phyloP scores from a whole-genome alignment of 1,140 invertebrate species.

The Oppia nitens region DNA sequence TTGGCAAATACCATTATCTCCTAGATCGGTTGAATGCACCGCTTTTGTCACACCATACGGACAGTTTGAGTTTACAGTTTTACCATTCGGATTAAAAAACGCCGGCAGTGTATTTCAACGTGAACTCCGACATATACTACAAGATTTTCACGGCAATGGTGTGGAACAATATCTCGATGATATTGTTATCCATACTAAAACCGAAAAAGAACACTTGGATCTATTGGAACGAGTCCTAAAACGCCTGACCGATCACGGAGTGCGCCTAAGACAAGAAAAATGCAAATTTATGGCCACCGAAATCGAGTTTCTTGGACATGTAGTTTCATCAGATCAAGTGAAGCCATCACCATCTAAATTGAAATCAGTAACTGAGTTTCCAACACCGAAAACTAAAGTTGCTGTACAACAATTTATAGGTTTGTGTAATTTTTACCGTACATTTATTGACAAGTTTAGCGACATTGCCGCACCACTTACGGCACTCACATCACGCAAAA shows the following conservation, averaged over 20 bases:
- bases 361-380: slow-evolving; percentile 15
- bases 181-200: slow-evolving; percentile 15
- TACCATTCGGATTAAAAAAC: slow-evolving; percentile 24
- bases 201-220: background rate
- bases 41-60: slow-evolving; percentile 9
- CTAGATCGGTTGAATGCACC: slow-evolving; percentile 8
- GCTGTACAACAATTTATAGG: slow-evolving; percentile 24
- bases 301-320: slow-evolving; percentile 4
- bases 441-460: slow-evolving; percentile 24
- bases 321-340: slow-evolving; percentile 1
- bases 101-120: slow-evolving; percentile 23
- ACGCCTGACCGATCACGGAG: slow-evolving; percentile 26
- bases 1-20: slow-evolving; percentile 14
- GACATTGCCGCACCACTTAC: slow-evolving; percentile 26
- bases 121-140: slow-evolving; percentile 20
- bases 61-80: slow-evolving; percentile 10
- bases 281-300: background rate
- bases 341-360: background rate
- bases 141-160: slow-evolving; percentile 7
- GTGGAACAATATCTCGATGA: slow-evolving; percentile 23
- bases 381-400: slow-evolving; percentile 16
- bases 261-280: slow-evolving; percentile 1
- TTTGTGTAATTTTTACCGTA: slow-evolving; percentile 24
- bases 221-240: slow-evolving; percentile 17
- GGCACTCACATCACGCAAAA: slow-evolving; percentile 28